phyloP scores from a whole-genome alignment of 2,797 vertebrate genomes.

The Phrynocephalus forsythii region DNA sequence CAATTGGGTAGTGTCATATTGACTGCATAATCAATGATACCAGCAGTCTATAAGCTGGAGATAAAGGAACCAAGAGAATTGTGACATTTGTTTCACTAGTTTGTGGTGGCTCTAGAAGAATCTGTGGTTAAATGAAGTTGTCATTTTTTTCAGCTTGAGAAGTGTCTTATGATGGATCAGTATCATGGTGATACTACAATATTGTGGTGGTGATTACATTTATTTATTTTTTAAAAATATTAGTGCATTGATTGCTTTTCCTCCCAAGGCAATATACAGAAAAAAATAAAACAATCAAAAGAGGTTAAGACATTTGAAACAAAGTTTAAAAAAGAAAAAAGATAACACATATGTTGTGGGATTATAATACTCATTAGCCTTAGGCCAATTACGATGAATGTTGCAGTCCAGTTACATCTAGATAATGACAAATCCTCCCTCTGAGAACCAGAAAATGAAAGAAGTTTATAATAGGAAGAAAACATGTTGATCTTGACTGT shows the following conservation, averaged over 20 bases:
- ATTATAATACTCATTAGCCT: background rate
- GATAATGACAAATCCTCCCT: background rate
- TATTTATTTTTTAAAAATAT: no score
- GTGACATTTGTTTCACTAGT: background rate
- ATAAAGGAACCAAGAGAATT: background rate
- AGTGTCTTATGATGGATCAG: no score
- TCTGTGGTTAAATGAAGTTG: no score
- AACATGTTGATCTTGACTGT: background rate
- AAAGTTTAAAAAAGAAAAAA: background rate
- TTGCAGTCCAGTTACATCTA: background rate
- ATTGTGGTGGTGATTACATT: background rate
- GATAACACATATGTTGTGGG: background rate
- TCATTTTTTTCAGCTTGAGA: background rate
- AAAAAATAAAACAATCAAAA: background rate
- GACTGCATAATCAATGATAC: no score
- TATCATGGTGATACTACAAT: background rate
- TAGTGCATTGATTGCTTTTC: no score
- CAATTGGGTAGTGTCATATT: no score
- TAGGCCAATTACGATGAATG: background rate
- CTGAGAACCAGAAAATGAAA: background rate
- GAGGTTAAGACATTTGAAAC: background rate
- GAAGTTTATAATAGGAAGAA: background rate
- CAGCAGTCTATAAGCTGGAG: no score
- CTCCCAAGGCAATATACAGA: no score
- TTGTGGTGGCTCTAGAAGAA: background rate